These are phyloP conservation scores for Eira barbara DNA, from an alignment of 2,113 vertebrate species.

Conservation along the genomic window DNA sequence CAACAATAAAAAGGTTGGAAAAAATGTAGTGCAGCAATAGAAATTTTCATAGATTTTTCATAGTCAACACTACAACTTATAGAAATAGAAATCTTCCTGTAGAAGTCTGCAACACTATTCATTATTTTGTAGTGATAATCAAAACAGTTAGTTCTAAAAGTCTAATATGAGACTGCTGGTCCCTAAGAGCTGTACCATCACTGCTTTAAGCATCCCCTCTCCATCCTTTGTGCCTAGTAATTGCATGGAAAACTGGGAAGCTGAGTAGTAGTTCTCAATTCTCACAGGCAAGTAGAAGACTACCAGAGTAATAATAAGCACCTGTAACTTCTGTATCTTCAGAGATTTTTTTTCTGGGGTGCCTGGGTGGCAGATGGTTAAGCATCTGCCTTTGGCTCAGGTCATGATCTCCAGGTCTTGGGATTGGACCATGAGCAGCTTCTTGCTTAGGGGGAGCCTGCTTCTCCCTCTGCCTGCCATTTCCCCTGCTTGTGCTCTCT, in stretches of 20 bases:
- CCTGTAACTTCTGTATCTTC: background rate
- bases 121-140: background rate
- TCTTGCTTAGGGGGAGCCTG: no score
- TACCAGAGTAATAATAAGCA: background rate
- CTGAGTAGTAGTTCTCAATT: background rate
- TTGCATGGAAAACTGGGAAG: background rate
- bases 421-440: no score
- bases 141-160: background rate
- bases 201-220: background rate
- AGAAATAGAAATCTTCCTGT: background rate
- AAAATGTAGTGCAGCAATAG: background rate
- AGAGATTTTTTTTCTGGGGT: background rate
- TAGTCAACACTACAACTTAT: background rate
- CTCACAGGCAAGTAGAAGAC: background rate
- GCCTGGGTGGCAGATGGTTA: no score
- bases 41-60: background rate
- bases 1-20: background rate
- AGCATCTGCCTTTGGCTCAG: no score
- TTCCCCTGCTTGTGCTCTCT: no score
- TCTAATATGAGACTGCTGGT: background rate
- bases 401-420: no score
- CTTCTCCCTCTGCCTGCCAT: no score
- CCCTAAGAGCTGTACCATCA: no score
- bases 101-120: background rate
- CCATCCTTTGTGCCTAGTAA: background rate